Evolutionary conservation across 2,888 invertebrate genomes (phyloP).

Genomic region (Hydropsyche betteni): DNA sequence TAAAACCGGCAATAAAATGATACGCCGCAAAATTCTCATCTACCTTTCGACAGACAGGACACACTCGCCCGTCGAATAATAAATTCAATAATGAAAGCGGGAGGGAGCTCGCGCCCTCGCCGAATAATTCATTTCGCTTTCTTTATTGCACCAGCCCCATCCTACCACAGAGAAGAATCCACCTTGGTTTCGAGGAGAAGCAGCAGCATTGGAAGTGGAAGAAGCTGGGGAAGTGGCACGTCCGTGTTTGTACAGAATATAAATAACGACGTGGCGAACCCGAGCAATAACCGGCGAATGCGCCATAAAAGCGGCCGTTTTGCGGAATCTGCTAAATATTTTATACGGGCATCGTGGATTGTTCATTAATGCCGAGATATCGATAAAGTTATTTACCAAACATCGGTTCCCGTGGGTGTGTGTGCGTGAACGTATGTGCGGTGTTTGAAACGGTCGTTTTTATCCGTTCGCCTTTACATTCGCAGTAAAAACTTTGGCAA

Average conservation of each 20-base stretch:
- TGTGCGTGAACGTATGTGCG: no score
- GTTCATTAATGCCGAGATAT: conserved; percentile 30
- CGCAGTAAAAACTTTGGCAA: no score
- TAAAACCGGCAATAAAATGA: conserved; percentile 39
- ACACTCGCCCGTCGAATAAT: not conserved
- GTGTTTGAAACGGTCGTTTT: no score
- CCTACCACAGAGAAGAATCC: no score
- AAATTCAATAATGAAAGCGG: conserved; percentile 29
- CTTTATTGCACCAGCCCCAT: no score
- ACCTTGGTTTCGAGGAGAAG: no score
- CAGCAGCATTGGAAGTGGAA: no score
- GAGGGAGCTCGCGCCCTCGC: not conserved
- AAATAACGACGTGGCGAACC: conserved; percentile 23
- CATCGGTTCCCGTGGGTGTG: no score
- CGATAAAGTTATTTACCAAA: conserved; percentile 27
- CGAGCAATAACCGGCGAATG: not conserved
- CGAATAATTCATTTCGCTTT: no score
- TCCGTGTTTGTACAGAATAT: conserved; percentile 21
- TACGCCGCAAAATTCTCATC: conserved; percentile 3
- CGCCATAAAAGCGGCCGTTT: conserved; percentile 4
- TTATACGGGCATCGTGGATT: conserved; percentile 6
- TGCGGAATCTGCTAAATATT: conserved; percentile 23
- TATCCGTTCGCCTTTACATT: no score
- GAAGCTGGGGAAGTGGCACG: not conserved
- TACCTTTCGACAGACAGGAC: no score